Evolutionary conservation across 2,113 vertebrate genomes (phyloP).

Genomic region (Phalacrocorax carbo): DNA sequence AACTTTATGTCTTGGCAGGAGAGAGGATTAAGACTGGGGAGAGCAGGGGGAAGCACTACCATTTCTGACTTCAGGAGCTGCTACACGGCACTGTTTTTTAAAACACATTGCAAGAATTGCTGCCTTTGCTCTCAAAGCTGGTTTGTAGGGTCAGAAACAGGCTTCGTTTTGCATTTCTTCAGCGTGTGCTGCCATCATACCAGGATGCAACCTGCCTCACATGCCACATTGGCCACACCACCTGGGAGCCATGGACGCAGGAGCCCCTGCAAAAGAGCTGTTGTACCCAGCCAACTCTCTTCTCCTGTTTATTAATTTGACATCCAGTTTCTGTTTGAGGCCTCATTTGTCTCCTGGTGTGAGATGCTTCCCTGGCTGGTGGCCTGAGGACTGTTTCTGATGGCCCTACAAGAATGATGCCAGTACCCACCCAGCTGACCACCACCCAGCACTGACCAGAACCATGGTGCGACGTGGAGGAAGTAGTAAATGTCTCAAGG

Average conservation of each 20-base stretch:
- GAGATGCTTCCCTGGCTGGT: neutral
- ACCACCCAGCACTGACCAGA: fast-evolving
- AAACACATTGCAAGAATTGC: neutral
- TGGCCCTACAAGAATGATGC: neutral
- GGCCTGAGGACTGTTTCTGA: neutral
- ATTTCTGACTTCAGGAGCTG: neutral
- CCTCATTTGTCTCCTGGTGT: neutral
- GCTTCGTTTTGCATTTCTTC: neutral
- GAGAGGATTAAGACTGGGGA: neutral
- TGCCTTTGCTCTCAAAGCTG: neutral
- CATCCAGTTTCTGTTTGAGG: neutral
- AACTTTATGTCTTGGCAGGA: neutral
- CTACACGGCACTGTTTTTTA: neutral
- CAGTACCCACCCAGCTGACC: neutral
- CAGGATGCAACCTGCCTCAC: neutral
- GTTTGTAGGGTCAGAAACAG: neutral
- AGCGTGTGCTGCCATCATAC: fast-evolving
- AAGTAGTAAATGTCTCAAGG: neutral
- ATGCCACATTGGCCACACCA: neutral
- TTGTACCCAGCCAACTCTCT: neutral
- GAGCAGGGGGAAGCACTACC: neutral
- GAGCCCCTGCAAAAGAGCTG: neutral
- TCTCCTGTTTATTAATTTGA: neutral
- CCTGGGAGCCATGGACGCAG: fast-evolving
- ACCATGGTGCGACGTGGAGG: neutral